These are phyloP conservation scores for Tursiops truncatus DNA, from an alignment of 2,113 vertebrate genomes.

Conservation along the genomic window DNA sequence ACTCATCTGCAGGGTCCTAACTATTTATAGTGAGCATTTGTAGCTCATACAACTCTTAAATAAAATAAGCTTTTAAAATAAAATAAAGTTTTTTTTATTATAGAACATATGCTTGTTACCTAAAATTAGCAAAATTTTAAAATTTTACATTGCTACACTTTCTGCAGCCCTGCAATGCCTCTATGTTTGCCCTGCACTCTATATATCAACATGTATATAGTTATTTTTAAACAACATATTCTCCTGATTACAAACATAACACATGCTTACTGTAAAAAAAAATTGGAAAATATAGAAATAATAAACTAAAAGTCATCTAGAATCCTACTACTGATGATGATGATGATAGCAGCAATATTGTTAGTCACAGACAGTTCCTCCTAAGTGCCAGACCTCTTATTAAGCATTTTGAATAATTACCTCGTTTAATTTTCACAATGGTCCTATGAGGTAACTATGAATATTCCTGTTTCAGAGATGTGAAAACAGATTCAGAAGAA, in stretches of 20 bases:
- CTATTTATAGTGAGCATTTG: background rate
- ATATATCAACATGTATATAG: background rate
- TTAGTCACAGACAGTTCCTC: background rate
- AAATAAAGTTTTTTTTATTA: background rate
- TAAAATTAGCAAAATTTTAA: background rate
- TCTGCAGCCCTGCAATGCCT: background rate
- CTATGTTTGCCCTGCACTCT: background rate
- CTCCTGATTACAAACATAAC: background rate
- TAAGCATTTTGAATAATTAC: background rate
- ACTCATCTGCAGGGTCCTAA: background rate
- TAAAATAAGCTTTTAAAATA: background rate
- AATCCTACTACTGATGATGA: background rate
- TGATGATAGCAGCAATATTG: background rate
- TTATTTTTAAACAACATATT: background rate
- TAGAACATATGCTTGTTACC: background rate
- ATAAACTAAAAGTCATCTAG: background rate
- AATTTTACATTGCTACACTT: background rate
- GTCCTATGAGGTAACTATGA: background rate
- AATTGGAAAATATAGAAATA: background rate
- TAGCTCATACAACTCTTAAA: background rate
- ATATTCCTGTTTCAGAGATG: background rate
- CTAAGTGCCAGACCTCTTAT: background rate
- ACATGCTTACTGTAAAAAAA: background rate
- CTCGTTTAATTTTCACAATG: background rate
- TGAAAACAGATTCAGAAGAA: background rate